Evolutionary conservation across 2,113 vertebrate species (phyloP), one percentile per base, ranked within the genome.

Genomic region (Otis tarda): DNA sequence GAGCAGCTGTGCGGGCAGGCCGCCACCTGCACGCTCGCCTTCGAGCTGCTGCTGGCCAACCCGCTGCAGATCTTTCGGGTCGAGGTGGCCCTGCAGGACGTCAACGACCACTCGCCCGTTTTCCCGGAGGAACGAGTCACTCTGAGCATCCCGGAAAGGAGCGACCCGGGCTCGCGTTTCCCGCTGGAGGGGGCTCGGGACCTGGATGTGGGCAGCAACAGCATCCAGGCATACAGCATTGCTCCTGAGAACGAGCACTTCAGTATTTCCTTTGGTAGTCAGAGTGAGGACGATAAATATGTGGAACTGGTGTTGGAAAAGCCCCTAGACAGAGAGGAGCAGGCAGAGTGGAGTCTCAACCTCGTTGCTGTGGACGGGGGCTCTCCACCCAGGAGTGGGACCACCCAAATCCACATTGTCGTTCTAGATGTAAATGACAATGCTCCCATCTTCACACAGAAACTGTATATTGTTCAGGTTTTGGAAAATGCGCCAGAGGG

Each of bases 31-130:
- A 84, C 53, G 43, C 61, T 94, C 9, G 94, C 97, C 95, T 98
- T 98, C 76, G 96, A 98, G 93, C 90, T 98, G 11, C 97, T 98
- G 89, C 23, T 98, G 33, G 91, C 94, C 20, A 92, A 94, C 17
- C 98, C 41, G 41, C 41, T 41, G 41, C 41, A 41, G 41, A 14
- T 41, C 41, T 41, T 41, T 41, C 41, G 41, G 41, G 41, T 41
- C 41, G 41, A 41, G 41, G 41, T 41, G 41, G 41, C 41, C 41
- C 41, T 41, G 41, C 41, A 41, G 41, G 41, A 41, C 41, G 41
- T 41, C 41, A 41, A 41, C 41, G 41, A 41, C 41, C 41, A 41
- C 41, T 41, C 41, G 41, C 41, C 41, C 12, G 41, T 41, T 13
- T 41, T 41, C 41, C 41, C 75, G 3, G 93, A 95, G 3, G 81